Evolutionary conservation across 2,113 vertebrate species (phyloP).

Genomic region (Trinectes maculatus): DNA sequence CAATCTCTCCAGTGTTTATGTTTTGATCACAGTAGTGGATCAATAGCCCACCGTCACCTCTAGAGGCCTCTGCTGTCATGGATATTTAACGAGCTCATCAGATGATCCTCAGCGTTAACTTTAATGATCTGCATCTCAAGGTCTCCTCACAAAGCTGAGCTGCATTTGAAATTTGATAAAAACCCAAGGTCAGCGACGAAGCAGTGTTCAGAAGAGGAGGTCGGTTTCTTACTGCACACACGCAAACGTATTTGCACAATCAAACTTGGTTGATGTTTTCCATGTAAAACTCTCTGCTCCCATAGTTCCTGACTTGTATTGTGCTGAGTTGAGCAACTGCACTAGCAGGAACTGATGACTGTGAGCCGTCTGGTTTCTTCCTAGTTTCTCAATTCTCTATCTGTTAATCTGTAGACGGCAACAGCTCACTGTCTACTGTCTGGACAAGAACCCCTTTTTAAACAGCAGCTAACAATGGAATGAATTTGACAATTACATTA

Average conservation of each 20-base stretch:
- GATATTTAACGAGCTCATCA: neutral
- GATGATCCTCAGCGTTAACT: neutral
- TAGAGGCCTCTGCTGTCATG: neutral
- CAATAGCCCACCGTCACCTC: neutral
- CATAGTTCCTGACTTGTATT: constrained; percentile 25
- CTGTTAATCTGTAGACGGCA: constrained; percentile 25
- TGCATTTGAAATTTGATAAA: constrained; percentile 3
- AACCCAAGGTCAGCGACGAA: neutral
- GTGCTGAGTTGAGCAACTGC: constrained; percentile 36
- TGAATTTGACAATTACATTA: constrained; percentile 13
- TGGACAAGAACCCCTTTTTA: constrained; percentile 11
- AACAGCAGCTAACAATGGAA: constrained; percentile 5
- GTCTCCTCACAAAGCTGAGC: neutral
- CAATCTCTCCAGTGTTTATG: neutral
- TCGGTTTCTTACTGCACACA: neutral
- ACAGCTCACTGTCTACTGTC: constrained; percentile 8
- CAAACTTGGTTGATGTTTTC: neutral
- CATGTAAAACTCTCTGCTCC: neutral
- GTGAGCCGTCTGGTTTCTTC: constrained; percentile 38
- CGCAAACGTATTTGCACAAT: too few relatives aligned
- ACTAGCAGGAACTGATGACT: constrained; percentile 43
- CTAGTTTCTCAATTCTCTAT: constrained; percentile 45
- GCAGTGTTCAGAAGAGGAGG: too few relatives aligned
- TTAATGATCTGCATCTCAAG: neutral
- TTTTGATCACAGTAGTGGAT: neutral